Percentiles rank a stretch among this genome's conserved stretches.
These are phyloP conservation scores for Xestoiulus laeticollis DNA, from an alignment of 2,888 invertebrate genomes.

Conservation along the genomic window DNA sequence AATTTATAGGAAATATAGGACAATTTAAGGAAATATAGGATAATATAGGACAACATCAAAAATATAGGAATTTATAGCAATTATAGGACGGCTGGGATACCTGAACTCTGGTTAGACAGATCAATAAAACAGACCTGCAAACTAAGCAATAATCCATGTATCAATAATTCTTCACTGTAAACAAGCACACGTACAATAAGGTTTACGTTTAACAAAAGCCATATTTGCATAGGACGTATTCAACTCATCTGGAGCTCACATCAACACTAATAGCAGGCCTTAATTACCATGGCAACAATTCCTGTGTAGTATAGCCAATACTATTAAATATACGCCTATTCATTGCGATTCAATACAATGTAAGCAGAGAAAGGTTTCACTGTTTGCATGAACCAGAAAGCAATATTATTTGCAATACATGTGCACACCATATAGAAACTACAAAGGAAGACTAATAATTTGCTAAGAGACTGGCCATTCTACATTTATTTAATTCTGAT, in stretches of 20 bases:
- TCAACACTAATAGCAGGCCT: background rate
- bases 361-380: background rate
- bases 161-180: background rate
- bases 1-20: too few relatives aligned
- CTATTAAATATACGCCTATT: background rate
- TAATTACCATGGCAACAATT: conserved; percentile 17
- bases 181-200: conserved; percentile 6
- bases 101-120: too few relatives aligned
- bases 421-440: too few relatives aligned
- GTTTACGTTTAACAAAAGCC: background rate
- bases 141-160: background rate
- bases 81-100: too few relatives aligned
- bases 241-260: background rate
- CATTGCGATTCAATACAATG: background rate
- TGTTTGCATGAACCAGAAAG: background rate
- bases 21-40: too few relatives aligned
- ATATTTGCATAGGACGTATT: background rate
- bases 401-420: background rate
- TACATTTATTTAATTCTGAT: too few relatives aligned
- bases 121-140: too few relatives aligned
- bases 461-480: too few relatives aligned
- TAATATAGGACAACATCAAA: too few relatives aligned
- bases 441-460: background rate
- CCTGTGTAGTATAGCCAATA: background rate
- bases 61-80: too few relatives aligned